Evolutionary conservation across 2,797 vertebrate species (phyloP).

Genomic region (Paedocypris micromegethes): DNA sequence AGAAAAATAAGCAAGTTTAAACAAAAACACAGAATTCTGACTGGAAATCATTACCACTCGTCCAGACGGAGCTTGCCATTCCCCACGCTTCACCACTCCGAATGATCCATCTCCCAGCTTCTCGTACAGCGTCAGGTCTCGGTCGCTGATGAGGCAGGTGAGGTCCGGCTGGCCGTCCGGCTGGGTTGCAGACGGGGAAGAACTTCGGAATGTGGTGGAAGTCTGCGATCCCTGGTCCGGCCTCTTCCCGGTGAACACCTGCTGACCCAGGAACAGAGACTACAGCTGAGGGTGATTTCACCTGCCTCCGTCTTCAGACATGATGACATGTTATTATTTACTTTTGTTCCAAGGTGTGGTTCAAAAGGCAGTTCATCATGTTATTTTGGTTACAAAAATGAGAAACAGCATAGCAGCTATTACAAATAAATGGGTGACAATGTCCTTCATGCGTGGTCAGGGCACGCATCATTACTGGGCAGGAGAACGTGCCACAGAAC

Average conservation of each 20-base stretch:
- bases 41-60: constrained; percentile 75
- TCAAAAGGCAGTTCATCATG: too few relatives aligned
- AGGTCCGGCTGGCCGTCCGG: constrained; percentile 73
- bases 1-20: too few relatives aligned
- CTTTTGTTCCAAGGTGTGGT: too few relatives aligned
- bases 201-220: constrained; percentile 70
- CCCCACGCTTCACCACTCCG: constrained; percentile 86
- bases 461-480: too few relatives aligned
- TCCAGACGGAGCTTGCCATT: constrained; percentile 84
- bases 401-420: too few relatives aligned
- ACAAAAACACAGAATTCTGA: too few relatives aligned
- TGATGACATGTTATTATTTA: neutral
- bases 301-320: constrained; percentile 20
- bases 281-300: constrained; percentile 41
- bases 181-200: constrained; percentile 50
- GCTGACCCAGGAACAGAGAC: constrained; percentile 44
- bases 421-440: too few relatives aligned
- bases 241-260: constrained; percentile 96
- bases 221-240: constrained; percentile 76
- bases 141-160: constrained; percentile 91
- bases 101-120: constrained; percentile 94
- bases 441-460: too few relatives aligned
- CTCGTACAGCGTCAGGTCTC: constrained; percentile 87
- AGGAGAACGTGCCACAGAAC: too few relatives aligned
- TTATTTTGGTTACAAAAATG: too few relatives aligned